Evolutionary conservation across 1,140 invertebrate genomes (phyloP).

Genomic region (Drosophila pseudoananassae): DNA sequence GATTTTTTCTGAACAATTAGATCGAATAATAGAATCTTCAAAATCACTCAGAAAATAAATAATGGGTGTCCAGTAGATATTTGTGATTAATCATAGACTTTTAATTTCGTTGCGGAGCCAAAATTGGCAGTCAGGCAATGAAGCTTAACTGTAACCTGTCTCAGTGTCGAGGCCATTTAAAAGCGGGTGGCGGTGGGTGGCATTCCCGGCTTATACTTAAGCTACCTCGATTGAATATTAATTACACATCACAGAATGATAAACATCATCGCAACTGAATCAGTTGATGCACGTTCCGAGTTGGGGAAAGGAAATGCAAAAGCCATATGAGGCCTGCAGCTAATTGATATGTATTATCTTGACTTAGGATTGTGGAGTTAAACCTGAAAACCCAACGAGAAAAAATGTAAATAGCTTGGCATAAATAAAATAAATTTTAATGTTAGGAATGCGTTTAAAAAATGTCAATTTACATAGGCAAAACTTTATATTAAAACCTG

Average conservation of each 20-base stretch:
- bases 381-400: too few species aligned
- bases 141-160: constrained; percentile 66
- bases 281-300: constrained; percentile 17
- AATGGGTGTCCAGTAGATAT: background rate
- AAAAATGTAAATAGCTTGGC: background rate
- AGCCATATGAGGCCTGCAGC: constrained; percentile 1
- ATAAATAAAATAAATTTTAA: background rate
- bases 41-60: background rate
- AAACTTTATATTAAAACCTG: background rate
- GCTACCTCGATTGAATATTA: constrained; percentile 48
- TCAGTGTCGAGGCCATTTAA: constrained; percentile 35
- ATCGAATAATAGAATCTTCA: background rate
- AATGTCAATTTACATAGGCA: background rate
- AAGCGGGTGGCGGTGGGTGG: constrained; percentile 3
- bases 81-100: constrained; percentile 31
- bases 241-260: constrained; percentile 31
- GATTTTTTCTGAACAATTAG: background rate
- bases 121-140: constrained; percentile 56
- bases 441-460: too few species aligned
- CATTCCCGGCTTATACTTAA: constrained; percentile 11
- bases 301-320: constrained; percentile 25
- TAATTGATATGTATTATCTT: constrained; percentile 5
- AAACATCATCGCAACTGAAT: constrained; percentile 23
- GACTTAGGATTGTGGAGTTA: background rate
- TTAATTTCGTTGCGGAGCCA: constrained; percentile 54